Evolutionary conservation across 30 jellyfish, hydroid and myxozoan species (phyloP), one percentile per base, ranked within the genome.

Genomic region (Aurelia aurita): DNA sequence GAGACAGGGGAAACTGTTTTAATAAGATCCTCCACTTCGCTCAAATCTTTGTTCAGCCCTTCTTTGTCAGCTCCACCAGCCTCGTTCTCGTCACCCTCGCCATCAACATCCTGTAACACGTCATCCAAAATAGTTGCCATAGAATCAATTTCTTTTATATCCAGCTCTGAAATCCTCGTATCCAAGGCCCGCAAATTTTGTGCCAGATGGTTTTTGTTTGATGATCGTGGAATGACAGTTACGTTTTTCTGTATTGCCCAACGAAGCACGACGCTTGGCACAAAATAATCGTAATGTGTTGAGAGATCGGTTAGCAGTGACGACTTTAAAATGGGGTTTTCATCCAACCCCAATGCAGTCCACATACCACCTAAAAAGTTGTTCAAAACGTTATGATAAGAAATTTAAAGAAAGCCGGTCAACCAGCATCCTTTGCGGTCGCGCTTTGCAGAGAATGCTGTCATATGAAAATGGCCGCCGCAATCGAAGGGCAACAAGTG

Each of bases 171-270:
- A 32, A 93, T 60, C 20, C 79, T 84, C 61, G 84, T 82, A 58
- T 93, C 98, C 91, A 93, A 77, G 12, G 98, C 74, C 12, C 98
- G 94, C 55, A 78, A 71, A 47, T 93, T 93, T 46, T 93, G 98
- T 25, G 97, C 96, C 7, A 93, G 75, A 73, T 93, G 98, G 61
- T 93, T 93, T n/a, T 22, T 79, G 44, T 79, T 88, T 55, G 94
- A 18, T 9, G 98, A 80, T 31, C 98, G 81, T 27, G 97, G 97
- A 16, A 94, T 94, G 68, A 89, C 96, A 18, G 99, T 94, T 45
- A 94, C 97, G 55, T 94, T 89, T 8, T 72, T 85, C 69, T 94
- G 99, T 16, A 94, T 82, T 62, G 99, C 99, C 97, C 97, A 94
- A 18, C 99, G 63, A 34, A 94, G 75, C 12, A 89, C 93, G 58